Evolutionary conservation across 2,113 vertebrate species (phyloP), one percentile per base, ranked within the genome.

Genomic region (Bos javanicus): DNA sequence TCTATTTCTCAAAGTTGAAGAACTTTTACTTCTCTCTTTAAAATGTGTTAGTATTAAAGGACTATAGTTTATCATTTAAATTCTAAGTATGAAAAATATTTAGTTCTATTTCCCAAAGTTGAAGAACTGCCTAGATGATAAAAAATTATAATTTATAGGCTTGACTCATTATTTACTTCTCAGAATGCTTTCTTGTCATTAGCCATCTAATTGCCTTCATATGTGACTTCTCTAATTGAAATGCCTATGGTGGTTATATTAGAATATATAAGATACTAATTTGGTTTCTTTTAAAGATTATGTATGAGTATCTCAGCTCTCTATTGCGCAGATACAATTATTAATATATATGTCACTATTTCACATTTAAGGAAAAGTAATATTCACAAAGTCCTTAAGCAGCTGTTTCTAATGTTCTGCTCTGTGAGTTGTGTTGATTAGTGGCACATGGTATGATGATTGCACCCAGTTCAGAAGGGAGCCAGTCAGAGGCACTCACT

Each of bases 251-350:
- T 62, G 88, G 15, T 74, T 87, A 62, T 36, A 26, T 87, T 56
- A 74, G 54, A 92, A 93, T 56, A 36, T 52, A 8, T 82, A 90
- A 57, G 15, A 60, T 76, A 48, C 26, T 86, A 39, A 57, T 90
- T 95, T 91, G 94, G 48, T 76, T 95, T 94, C 54, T 92, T 94
- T 93, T 87, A 95, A 96, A 96, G 30, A 74, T 88, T 17, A 25
- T 28, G 16, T 19, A 74, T 86, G 33, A 13, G 15, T 62, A 17
- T 62, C 54, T 86, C 56, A 85, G 62, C 17, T 71, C 7, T 84
- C 13, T 52, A 36, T 92, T 71, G 59, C 50, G 4, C 33, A 96
- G 33, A 60, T 43, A 36, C 15, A n/a, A 91, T 78, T 76, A 76
- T 43, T 43, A 43, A 43, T 76, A 11, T 43, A 14, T 13, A n/a